phyloP scores from a whole-genome alignment of 2,113 vertebrate genomes.

The Labeo rohita region DNA sequence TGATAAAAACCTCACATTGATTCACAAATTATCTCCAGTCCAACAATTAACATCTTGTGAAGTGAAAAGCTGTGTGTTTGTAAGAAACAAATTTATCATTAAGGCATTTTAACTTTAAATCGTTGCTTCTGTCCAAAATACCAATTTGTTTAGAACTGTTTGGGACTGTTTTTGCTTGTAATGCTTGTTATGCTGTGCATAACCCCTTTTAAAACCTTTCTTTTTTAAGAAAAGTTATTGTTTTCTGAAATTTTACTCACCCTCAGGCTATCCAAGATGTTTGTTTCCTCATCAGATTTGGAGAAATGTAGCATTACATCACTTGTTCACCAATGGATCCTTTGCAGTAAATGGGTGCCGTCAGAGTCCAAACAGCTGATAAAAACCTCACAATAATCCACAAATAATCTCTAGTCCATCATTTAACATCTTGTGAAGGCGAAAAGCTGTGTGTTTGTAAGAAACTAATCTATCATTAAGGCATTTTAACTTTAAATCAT shows the following conservation, averaged over 20 bases:
- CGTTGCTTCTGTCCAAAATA: too few relatives aligned
- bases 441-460: neutral
- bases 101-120: too few relatives aligned
- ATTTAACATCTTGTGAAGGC: neutral
- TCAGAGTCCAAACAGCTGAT: neutral
- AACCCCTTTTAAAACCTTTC: too few relatives aligned
- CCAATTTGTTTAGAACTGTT: too few relatives aligned
- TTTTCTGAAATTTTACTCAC: neutral
- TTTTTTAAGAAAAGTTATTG: neutral
- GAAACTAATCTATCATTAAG: neutral
- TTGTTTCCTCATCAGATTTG: neutral
- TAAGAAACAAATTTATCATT: too few relatives aligned
- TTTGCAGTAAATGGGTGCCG: neutral
- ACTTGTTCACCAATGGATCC: neutral
- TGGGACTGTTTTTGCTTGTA: too few relatives aligned
- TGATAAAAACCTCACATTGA: too few relatives aligned
- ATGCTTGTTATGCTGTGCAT: too few relatives aligned
- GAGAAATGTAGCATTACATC: neutral
- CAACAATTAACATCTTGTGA: too few relatives aligned
- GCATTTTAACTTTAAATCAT: neutral
- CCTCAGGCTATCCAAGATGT: neutral
- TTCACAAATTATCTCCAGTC: too few relatives aligned
- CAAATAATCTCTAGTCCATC: neutral
- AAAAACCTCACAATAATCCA: neutral
- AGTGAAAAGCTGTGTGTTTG: too few relatives aligned